Conservation (phyloP, 2,113 vertebrate species). For the Ochotona princeps region DNA sequence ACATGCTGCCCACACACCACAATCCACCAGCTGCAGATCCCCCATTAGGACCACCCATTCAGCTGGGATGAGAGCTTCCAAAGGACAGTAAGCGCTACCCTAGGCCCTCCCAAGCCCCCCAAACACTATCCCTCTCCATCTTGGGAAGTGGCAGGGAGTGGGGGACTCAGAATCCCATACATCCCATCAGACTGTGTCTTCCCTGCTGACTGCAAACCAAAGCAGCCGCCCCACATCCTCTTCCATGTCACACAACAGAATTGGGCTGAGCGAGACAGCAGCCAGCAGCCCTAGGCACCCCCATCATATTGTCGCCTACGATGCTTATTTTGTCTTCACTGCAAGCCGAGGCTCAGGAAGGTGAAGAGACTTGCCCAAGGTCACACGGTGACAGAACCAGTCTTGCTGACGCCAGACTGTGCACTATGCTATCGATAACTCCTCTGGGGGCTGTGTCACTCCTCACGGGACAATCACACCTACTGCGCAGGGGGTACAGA, state of each 20-base stretch:
- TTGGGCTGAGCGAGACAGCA: fast-evolving
- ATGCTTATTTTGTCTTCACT: background rate
- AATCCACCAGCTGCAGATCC: background rate
- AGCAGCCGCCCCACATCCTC: background rate
- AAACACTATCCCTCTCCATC: background rate
- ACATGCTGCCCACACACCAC: background rate
- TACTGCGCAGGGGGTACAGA: background rate
- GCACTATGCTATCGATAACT: background rate
- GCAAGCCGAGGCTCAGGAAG: background rate
- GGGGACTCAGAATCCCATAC: background rate
- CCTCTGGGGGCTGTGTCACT: background rate
- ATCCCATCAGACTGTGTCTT: too few species aligned
- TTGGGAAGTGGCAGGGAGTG: too few species aligned
- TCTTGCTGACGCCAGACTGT: background rate
- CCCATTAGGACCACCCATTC: background rate
- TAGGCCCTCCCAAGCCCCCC: background rate
- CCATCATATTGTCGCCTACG: fast-evolving
- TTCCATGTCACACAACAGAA: too few species aligned
- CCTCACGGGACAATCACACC: background rate
- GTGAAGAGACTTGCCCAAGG: background rate
- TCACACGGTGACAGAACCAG: background rate
- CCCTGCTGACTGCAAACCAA: background rate
- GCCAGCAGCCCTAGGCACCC: background rate
- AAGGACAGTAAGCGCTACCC: background rate
- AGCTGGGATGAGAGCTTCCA: background rate